These are phyloP conservation scores for Brachionus paranguensis DNA, from an alignment of 1,140 invertebrate species.

Conservation along the genomic window DNA sequence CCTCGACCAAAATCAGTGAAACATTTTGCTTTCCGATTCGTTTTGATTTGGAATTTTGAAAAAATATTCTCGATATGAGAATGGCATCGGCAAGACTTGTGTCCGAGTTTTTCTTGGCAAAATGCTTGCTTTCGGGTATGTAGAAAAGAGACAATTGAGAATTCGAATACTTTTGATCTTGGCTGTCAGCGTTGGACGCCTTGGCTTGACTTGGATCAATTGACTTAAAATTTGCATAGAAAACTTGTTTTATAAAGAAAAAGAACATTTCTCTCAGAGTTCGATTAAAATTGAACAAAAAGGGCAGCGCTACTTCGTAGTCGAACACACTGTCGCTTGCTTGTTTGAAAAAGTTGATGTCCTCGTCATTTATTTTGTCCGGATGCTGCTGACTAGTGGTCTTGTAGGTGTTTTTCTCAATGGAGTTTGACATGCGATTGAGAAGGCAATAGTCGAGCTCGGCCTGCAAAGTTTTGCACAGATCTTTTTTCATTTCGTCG, in stretches of 20 bases:
- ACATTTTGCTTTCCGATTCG: slow-evolving; percentile 23
- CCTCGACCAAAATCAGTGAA: slow-evolving; percentile 7
- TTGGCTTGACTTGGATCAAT: background rate
- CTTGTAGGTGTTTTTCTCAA: slow-evolving; percentile 36
- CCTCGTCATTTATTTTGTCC: slow-evolving; percentile 34
- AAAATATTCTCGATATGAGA: slow-evolving; percentile 13
- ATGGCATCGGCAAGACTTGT: background rate
- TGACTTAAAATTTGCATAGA: background rate
- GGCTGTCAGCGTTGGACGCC: background rate
- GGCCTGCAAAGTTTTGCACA: slow-evolving; percentile 32
- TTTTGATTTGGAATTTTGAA: slow-evolving; percentile 27
- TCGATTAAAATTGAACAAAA: slow-evolving; percentile 39
- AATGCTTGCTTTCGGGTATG: background rate
- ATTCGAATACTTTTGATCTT: background rate
- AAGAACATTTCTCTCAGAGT: slow-evolving; percentile 24
- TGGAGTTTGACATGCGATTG: background rate
- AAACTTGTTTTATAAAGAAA: background rate
- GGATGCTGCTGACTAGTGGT: slow-evolving; percentile 21
- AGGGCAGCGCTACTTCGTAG: slow-evolving; percentile 7
- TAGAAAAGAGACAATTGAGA: background rate
- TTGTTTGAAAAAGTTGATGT: slow-evolving; percentile 31
- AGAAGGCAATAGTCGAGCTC: slow-evolving; percentile 34
- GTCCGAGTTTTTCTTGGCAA: slow-evolving; percentile 7
- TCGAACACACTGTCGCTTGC: background rate
- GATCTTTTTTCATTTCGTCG: slow-evolving; percentile 33